Evolutionary conservation across 1,140 invertebrate genomes (phyloP).

Genomic region (Campoletis sonorensis): DNA sequence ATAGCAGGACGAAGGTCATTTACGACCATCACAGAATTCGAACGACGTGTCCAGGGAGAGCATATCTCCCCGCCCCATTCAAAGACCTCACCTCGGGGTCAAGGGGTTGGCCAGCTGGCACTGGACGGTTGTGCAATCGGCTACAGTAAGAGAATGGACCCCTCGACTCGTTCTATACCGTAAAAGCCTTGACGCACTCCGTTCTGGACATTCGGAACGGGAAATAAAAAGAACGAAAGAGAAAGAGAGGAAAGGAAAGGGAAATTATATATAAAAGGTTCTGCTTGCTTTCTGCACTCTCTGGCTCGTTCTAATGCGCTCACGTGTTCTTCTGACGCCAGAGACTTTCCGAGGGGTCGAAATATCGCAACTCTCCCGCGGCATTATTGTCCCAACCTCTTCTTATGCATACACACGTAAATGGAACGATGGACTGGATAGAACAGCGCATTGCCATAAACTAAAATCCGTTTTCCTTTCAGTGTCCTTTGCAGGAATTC

Average conservation of each 20-base stretch:
- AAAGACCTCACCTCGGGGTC: conserved; percentile 55
- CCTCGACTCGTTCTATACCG: not conserved
- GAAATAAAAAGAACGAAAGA: conserved; percentile 13
- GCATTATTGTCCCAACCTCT: conserved; percentile 32
- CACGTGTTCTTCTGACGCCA: not conserved
- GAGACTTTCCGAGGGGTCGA: conserved; percentile 32
- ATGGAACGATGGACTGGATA: not conserved
- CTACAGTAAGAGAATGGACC: conserved; percentile 24
- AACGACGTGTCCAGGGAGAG: conserved; percentile 38
- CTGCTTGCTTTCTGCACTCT: conserved; percentile 9
- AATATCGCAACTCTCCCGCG: conserved; percentile 25
- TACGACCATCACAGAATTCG: not conserved
- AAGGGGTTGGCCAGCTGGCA: conserved; percentile 66
- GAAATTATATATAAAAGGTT: conserved; percentile 15
- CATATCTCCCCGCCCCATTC: conserved; percentile 47
- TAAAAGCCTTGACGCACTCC: not conserved
- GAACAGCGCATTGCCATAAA: not conserved
- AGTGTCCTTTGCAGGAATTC: not conserved
- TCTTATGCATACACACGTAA: conserved; percentile 2
- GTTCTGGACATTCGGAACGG: not conserved
- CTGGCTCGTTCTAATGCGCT: conserved; percentile 6
- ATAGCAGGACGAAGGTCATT: conserved; percentile 11
- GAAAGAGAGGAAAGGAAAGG: conserved; percentile 4
- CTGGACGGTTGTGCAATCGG: conserved; percentile 62
- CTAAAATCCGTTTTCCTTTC: not conserved